These are phyloP conservation scores for Apis florea DNA, from an alignment of 1,140 invertebrate genomes.

Conservation along the genomic window DNA sequence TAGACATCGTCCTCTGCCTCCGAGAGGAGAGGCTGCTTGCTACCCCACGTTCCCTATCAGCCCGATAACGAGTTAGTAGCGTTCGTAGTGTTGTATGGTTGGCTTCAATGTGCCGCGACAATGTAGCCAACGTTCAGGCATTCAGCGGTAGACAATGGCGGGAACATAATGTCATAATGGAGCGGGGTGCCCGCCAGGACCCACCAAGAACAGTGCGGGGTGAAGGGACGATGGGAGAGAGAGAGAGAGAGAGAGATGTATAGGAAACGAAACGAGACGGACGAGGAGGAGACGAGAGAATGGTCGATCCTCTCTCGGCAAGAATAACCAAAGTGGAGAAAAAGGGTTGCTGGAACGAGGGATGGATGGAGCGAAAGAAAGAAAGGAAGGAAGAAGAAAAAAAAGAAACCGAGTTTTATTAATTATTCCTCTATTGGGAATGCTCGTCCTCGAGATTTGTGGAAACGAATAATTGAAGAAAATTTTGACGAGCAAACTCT, in stretches of 20 bases:
- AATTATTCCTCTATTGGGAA: slow-evolving; percentile 60
- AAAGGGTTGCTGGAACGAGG: slow-evolving; percentile 17
- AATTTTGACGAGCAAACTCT: too few species aligned
- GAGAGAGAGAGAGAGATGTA: slow-evolving; percentile 50
- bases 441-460: slow-evolving; percentile 37
- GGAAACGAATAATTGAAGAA: too few species aligned
- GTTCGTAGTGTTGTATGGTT: slow-evolving; percentile 73
- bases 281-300: slow-evolving; percentile 26
- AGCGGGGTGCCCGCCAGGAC: slow-evolving; percentile 70
- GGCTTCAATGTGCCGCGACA: slow-evolving; percentile 77
- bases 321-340: slow-evolving; percentile 34
- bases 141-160: slow-evolving; percentile 78
- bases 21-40: slow-evolving; percentile 29
- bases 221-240: slow-evolving; percentile 31
- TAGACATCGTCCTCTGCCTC: slow-evolving; percentile 42
- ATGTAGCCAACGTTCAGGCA: slow-evolving; percentile 79
- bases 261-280: slow-evolving; percentile 31
- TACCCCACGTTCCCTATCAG: slow-evolving; percentile 72
- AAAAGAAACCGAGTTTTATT: slow-evolving; percentile 56
- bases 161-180: slow-evolving; percentile 80
- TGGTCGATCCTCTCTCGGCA: slow-evolving; percentile 41
- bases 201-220: slow-evolving; percentile 66
- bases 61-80: slow-evolving; percentile 78
- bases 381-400: too few species aligned
- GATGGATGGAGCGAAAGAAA: too few species aligned